A percentile compares a stretch with the other conserved stretches of the same genome.
These are phyloP conservation scores for Drosophila falleni DNA, from an alignment of 2,888 invertebrate genomes.

Conservation along the genomic window DNA sequence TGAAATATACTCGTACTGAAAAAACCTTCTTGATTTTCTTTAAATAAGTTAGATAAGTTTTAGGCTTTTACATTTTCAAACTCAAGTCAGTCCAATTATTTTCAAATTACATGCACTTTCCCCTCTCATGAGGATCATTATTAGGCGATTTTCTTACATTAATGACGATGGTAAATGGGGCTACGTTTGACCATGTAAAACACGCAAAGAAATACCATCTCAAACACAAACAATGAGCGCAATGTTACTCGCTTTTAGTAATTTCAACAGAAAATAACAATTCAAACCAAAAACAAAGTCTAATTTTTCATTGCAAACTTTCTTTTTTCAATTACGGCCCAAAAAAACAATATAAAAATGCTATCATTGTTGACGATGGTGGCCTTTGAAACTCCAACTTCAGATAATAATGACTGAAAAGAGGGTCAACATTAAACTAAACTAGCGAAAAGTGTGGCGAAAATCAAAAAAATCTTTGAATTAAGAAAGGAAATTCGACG, in stretches of 20 bases:
- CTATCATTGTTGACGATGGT: conserved; percentile 24
- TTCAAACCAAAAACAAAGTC: conserved; percentile 23
- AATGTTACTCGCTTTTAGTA: conserved; percentile 45
- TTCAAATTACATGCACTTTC: conserved; percentile 57
- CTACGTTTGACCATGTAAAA: conserved; percentile 46
- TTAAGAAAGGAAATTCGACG: not conserved
- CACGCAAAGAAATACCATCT: conserved; percentile 41
- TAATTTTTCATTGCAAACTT: conserved; percentile 59
- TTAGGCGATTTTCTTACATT: conserved; percentile 37
- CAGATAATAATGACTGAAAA: conserved; percentile 38
- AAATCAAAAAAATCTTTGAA: conserved; percentile 4
- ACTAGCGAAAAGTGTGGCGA: conserved; percentile 42
- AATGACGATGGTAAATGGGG: conserved; percentile 25
- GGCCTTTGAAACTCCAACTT: conserved; percentile 16
- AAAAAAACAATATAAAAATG: conserved; percentile 29
- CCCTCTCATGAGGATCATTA: conserved; percentile 31
- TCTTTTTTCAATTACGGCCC: conserved; percentile 64
- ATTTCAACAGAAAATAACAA: conserved; percentile 29
- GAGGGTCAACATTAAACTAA: conserved; percentile 22
- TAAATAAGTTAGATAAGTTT: conserved; percentile 7
- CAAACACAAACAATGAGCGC: conserved; percentile 50
- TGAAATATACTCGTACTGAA: not conserved
- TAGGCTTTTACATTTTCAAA: conserved; percentile 14
- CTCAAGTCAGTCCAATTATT: conserved; percentile 52
- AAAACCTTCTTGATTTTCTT: not conserved